Evolutionary conservation across 2,797 vertebrate genomes (phyloP).

Genomic region (Prionace glauca): DNA sequence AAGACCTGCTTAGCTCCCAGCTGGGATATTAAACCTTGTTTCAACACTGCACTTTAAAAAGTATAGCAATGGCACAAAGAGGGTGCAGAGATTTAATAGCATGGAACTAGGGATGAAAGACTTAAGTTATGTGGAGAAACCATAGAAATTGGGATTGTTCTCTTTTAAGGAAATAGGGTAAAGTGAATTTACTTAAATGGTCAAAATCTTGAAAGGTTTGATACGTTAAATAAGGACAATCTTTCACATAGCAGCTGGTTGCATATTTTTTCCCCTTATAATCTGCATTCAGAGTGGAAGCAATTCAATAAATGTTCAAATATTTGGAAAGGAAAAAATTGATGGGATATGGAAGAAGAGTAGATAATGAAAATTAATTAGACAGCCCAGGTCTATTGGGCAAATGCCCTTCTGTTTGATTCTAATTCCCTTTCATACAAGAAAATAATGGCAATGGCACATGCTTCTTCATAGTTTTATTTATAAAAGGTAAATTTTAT

Average conservation of each 20-base stretch:
- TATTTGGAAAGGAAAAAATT: no score
- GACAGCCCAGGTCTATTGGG: background rate
- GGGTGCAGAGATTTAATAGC: background rate
- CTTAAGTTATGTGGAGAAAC: background rate
- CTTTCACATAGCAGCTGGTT: background rate
- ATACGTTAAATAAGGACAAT: background rate
- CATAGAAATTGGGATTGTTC: background rate
- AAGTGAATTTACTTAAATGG: no score
- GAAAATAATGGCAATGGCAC: background rate
- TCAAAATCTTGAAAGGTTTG: background rate
- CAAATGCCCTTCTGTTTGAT: background rate
- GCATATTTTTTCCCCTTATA: no score
- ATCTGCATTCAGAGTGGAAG: no score
- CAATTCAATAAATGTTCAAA: no score
- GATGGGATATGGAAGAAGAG: no score
- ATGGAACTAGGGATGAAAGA: background rate
- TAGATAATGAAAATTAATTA: no score
- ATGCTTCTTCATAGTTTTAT: background rate
- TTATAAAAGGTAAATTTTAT: background rate
- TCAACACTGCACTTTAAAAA: background rate
- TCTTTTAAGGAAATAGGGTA: background rate
- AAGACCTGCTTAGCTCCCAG: background rate
- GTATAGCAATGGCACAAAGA: background rate
- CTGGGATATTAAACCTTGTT: background rate
- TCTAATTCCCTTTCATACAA: background rate